phyloP scores from a whole-genome alignment of 2,888 invertebrate genomes.

The Meloe dianella region DNA sequence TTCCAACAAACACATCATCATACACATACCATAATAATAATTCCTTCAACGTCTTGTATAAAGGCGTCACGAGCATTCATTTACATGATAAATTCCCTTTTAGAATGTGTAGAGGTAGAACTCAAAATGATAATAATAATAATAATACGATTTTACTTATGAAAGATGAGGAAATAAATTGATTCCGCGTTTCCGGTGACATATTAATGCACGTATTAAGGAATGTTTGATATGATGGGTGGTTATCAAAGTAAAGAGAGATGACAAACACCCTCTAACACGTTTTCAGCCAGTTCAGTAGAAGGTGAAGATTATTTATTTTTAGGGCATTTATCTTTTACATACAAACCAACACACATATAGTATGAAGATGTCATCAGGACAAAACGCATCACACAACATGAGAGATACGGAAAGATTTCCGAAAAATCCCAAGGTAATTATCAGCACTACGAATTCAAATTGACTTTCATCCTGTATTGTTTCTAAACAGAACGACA shows the following conservation, averaged over 20 bases:
- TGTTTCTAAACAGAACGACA: too few species aligned
- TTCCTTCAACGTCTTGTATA: conserved; percentile 27
- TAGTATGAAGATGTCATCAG: too few species aligned
- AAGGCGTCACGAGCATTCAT: conserved; percentile 56
- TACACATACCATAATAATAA: conserved; percentile 39
- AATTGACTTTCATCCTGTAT: too few species aligned
- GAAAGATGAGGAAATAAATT: conserved; percentile 60
- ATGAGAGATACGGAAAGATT: too few species aligned
- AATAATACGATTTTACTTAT: conserved; percentile 55
- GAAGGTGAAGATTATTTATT: conserved; percentile 41
- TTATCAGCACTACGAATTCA: too few species aligned
- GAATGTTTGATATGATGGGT: conserved; percentile 51
- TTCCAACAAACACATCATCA: conserved; percentile 33
- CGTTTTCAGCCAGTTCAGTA: conserved; percentile 44
- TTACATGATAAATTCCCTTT: conserved; percentile 59
- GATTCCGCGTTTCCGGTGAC: conserved; percentile 60
- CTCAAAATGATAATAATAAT: conserved; percentile 49
- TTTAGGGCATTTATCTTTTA: conserved; percentile 34
- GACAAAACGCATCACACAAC: too few species aligned
- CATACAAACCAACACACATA: too few species aligned
- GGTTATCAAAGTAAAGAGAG: conserved; percentile 1
- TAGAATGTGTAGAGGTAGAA: conserved; percentile 35
- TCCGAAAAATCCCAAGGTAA: too few species aligned
- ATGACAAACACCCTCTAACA: neutral
- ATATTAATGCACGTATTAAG: conserved; percentile 61